Conservation (phyloP, 2,888 invertebrate genomes). For the Emmelina monodactyla region DNA sequence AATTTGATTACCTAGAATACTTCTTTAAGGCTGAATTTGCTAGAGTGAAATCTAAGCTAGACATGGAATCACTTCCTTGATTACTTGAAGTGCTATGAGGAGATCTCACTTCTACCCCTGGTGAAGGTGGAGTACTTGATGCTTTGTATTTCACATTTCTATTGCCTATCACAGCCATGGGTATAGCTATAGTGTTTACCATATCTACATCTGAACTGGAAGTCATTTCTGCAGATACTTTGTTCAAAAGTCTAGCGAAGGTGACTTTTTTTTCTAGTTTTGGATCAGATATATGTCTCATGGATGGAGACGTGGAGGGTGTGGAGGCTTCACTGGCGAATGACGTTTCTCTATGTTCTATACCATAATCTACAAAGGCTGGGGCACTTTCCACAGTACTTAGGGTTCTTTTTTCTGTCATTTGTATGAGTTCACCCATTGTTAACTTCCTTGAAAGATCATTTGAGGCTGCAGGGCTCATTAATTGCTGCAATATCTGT, state of each 20-base stretch:
- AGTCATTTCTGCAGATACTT: constrained; percentile 80
- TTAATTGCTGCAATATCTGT: constrained; percentile 80
- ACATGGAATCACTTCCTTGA: constrained; percentile 80
- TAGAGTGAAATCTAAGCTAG: constrained; percentile 73
- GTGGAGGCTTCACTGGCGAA: constrained; percentile 62
- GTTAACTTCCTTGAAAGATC: constrained; percentile 71
- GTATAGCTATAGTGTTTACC: constrained; percentile 57
- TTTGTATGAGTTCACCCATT: constrained; percentile 76
- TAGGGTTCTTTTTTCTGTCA: constrained; percentile 69
- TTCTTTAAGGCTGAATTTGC: constrained; percentile 68
- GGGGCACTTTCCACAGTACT: constrained; percentile 58
- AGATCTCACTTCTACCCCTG: constrained; percentile 68
- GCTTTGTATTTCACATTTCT: constrained; percentile 46
- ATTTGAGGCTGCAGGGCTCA: constrained; percentile 71
- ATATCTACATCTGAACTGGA: constrained; percentile 76
- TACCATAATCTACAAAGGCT: constrained; percentile 50
- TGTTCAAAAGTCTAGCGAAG: constrained; percentile 76
- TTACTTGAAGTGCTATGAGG: constrained; percentile 77
- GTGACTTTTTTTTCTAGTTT: constrained; percentile 82
- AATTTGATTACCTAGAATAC: constrained; percentile 54
- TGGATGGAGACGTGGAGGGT: constrained; percentile 62
- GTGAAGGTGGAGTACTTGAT: constrained; percentile 70
- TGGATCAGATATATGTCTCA: constrained; percentile 68
- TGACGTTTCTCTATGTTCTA: constrained; percentile 68
- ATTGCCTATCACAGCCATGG: constrained; percentile 52